These are phyloP conservation scores for Menidia beryllina DNA, from an alignment of 2,113 vertebrate genomes.

Conservation along the genomic window DNA sequence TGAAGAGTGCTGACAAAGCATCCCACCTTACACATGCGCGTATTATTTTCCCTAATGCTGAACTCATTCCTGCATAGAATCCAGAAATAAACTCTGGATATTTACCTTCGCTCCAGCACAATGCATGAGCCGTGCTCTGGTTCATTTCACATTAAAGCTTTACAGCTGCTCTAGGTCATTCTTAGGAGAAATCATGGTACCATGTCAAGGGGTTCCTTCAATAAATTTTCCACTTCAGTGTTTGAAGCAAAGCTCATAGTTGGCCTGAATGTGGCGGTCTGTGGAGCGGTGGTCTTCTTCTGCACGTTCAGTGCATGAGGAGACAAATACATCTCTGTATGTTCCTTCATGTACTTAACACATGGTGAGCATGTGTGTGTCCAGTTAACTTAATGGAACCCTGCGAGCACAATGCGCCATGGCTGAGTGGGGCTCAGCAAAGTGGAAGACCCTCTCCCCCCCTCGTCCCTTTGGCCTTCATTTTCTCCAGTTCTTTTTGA, in stretches of 20 bases:
- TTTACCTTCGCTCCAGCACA: slow-evolving; percentile 32
- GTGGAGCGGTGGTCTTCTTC: slow-evolving; percentile 57
- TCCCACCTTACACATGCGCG: slow-evolving; percentile 38
- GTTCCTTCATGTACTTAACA: slow-evolving; percentile 31
- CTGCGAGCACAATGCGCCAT: slow-evolving; percentile 44
- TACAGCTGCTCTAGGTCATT: slow-evolving; percentile 29
- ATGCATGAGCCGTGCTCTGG: slow-evolving; percentile 14
- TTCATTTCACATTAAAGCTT: slow-evolving; percentile 31
- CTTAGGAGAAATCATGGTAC: neutral
- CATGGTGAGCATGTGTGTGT: slow-evolving; percentile 42
- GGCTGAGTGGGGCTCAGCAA: slow-evolving; percentile 57
- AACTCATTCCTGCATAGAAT: slow-evolving; percentile 46
- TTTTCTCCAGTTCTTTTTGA: slow-evolving; percentile 52
- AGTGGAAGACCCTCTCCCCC: slow-evolving; percentile 54
- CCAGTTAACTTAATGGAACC: slow-evolving; percentile 70
- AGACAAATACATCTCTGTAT: slow-evolving; percentile 62
- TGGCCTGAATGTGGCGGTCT: slow-evolving; percentile 43
- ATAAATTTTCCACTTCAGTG: slow-evolving; percentile 63
- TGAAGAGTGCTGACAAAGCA: slow-evolving; percentile 78
- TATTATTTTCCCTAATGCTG: slow-evolving; percentile 35
- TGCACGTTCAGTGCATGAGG: slow-evolving; percentile 32
- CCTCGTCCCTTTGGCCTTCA: slow-evolving; percentile 26
- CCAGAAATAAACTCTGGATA: slow-evolving; percentile 36
- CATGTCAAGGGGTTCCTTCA: slow-evolving; percentile 37
- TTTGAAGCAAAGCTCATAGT: slow-evolving; percentile 69